phyloP scores from a whole-genome alignment of 2,797 vertebrate species.

The Dallia pectoralis region DNA sequence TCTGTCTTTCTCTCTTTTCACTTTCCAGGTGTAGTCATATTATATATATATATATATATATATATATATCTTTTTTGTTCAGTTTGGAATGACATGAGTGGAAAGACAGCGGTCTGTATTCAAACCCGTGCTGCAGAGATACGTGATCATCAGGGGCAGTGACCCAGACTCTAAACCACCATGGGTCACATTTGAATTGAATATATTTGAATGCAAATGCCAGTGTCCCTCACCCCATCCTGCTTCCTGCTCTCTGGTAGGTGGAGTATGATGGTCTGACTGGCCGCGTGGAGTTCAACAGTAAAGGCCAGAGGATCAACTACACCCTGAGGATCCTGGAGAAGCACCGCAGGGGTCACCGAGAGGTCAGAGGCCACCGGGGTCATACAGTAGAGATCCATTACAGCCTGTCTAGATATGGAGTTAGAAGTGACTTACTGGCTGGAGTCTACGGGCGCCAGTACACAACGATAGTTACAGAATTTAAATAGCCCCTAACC shows the following conservation, averaged over 20 bases:
- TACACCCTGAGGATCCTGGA: constrained; percentile 88
- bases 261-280: constrained; percentile 90
- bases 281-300: constrained; percentile 90
- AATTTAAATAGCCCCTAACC: background rate
- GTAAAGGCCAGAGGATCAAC: constrained; percentile 91
- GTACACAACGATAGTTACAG: background rate
- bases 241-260: constrained; percentile 55
- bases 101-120: too few species aligned
- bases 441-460: too few species aligned
- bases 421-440: background rate
- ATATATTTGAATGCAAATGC: too few species aligned
- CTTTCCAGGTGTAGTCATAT: too few species aligned
- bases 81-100: too few species aligned
- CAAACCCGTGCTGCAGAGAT: too few species aligned
- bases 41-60: too few species aligned
- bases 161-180: too few species aligned
- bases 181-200: too few species aligned
- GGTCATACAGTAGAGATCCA: background rate
- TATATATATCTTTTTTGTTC: too few species aligned
- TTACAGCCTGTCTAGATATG: background rate
- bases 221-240: background rate
- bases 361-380: constrained; percentile 76
- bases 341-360: constrained; percentile 82
- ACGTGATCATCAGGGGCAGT: too few species aligned
- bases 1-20: background rate